Base-by-base conservation (phyloP, 2,888 invertebrate genomes). In the Tethea ocularis region DNA sequence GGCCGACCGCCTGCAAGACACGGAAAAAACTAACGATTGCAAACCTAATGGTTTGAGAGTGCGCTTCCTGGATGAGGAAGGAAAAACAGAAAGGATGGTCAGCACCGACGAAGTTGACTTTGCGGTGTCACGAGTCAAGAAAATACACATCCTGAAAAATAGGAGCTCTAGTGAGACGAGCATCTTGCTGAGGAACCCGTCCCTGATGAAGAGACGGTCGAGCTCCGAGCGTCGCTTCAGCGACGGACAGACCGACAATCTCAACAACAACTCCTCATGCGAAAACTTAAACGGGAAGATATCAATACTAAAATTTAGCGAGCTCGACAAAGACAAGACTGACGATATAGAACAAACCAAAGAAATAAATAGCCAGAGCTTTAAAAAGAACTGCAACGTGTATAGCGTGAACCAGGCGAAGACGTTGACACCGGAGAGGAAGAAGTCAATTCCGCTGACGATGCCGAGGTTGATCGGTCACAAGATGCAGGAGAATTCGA, bases 341-440 rank as follows among this genome's bases (percentile, higher is more conserved):
- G 89, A 89, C 66, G 81, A 81, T 63, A 72, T 75, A 62, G 88
- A 88, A 62, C 79, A 84, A 77, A 88, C 91, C 90, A 92, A 93
- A 89, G 93, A 92, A 60, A 72, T 72, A 51, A 83, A 78, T 70
- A 82, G 78, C 53, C 91, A 87, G 76, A 84, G 68, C 72, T 93
- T 83, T 82, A 92, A 89, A 73, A 93, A 89, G 72, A 92, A 93
- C 75, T 87, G 89, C 65, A 91, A 93, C 71, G 93, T 93, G 41
- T 93, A 93, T 80, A 93, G 92, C 67, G 93, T 93, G 17, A 87
- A 93, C 67, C 91, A 91, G 72, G 93, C 93, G 15, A 93, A 92
- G 70, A 93, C 93, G 6, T 70, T 93, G 66, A 90, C 91, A 58
- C 80, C 90, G 20, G 91, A 93, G 67, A 83, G 83, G 65, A 89